These are phyloP conservation scores for Penelope pileata DNA, from an alignment of 2,113 vertebrate genomes.

Conservation along the genomic window DNA sequence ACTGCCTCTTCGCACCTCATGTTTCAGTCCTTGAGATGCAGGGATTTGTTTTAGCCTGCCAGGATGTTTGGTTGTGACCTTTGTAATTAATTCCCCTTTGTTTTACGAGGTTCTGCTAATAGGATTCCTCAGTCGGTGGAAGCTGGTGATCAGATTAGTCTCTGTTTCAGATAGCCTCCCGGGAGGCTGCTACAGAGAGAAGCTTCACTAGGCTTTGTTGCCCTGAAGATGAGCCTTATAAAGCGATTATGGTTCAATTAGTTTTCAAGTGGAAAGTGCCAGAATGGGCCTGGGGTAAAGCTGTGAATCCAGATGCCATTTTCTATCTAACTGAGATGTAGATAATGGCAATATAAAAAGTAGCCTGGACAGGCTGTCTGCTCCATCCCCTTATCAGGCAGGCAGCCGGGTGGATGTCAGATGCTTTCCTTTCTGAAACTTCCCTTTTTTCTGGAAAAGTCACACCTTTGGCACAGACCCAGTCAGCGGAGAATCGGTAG, in stretches of 20 bases:
- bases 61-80: constrained; percentile 25
- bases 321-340: neutral
- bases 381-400: neutral
- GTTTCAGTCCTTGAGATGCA: neutral
- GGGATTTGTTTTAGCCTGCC: neutral
- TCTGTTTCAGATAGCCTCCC: constrained; percentile 7
- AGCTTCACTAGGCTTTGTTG: constrained; percentile 13
- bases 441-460: neutral
- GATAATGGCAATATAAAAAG: neutral
- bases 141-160: constrained; percentile 50
- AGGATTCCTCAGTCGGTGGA: constrained; percentile 7
- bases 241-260: constrained; percentile 29
- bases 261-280: neutral
- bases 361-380: neutral
- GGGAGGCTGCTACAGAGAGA: neutral
- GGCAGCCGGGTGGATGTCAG: neutral
- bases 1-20: neutral
- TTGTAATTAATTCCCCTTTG: constrained; percentile 36
- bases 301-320: neutral
- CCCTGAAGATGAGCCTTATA: neutral
- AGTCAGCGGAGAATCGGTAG: neutral
- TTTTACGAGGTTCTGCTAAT: constrained; percentile 24
- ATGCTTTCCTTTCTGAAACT: neutral
- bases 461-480: neutral
- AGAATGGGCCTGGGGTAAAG: neutral